Evolutionary conservation across 2,797 vertebrate genomes (phyloP).

Genomic region (Gobionotothen gibberifrons): DNA sequence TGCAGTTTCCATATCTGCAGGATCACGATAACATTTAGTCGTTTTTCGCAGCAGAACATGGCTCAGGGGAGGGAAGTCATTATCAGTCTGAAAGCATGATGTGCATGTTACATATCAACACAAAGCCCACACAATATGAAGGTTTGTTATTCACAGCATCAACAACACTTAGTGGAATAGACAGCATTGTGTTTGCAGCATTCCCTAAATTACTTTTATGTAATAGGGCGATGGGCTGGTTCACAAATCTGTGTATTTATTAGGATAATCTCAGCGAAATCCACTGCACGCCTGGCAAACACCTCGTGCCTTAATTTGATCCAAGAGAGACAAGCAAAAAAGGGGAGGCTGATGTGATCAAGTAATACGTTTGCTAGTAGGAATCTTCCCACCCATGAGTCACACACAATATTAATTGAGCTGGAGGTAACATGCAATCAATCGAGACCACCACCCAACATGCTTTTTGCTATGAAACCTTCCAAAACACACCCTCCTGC

Average conservation of each 20-base stretch:
- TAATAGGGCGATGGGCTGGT: constrained; percentile 52
- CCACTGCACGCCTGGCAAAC: constrained; percentile 41
- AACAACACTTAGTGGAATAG: constrained; percentile 36
- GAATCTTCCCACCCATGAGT: constrained; percentile 30
- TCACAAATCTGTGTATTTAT: constrained; percentile 59
- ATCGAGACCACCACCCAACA: background rate
- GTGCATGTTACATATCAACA: constrained; percentile 9
- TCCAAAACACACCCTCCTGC: constrained; percentile 4
- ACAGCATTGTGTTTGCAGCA: constrained; percentile 43
- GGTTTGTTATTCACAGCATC: constrained; percentile 24
- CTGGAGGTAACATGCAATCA: constrained; percentile 35
- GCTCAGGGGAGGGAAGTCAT: constrained; percentile 1
- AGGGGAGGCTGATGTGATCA: constrained; percentile 3
- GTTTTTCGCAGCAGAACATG: constrained; percentile 1
- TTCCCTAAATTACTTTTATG: constrained; percentile 55
- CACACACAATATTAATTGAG: constrained; percentile 31
- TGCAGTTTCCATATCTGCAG: constrained; percentile 15
- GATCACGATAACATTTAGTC: constrained; percentile 18
- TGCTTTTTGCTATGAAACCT: background rate
- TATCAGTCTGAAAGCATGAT: constrained; percentile 20
- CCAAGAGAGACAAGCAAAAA: constrained; percentile 6
- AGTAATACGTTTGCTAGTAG: constrained; percentile 10
- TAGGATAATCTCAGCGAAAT: constrained; percentile 63
- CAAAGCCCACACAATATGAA: background rate
- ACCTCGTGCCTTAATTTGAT: constrained; percentile 18